Conservation (phyloP, 2,113 vertebrate species). For the Origma solitaria region DNA sequence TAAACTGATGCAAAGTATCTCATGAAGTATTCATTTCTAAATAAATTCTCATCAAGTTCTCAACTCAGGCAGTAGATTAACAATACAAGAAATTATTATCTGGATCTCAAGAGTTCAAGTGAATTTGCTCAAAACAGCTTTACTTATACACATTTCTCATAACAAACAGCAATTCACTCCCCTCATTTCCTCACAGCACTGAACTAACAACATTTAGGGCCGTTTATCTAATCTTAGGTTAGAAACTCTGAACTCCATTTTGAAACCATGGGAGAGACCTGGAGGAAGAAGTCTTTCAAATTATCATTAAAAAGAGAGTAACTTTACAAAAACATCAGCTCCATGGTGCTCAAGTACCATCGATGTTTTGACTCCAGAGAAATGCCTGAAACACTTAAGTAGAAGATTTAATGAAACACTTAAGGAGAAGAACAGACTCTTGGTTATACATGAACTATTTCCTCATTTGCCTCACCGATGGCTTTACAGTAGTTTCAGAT, state of each 20-base stretch:
- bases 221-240: background rate
- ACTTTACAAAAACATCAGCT: background rate
- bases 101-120: background rate
- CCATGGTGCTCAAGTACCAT: background rate
- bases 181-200: background rate
- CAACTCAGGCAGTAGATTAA: background rate
- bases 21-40: background rate
- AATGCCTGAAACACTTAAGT: background rate
- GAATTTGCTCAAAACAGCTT: background rate
- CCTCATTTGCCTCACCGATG: background rate
- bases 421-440: background rate
- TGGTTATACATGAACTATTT: background rate
- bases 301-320: background rate
- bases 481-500: background rate
- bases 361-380: background rate
- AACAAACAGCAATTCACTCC: background rate
- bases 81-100: background rate
- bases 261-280: background rate
- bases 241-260: background rate
- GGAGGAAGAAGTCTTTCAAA: background rate
- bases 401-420: background rate
- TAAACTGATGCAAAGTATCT: background rate
- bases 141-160: background rate
- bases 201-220: background rate
- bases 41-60: background rate